A percentile compares a stretch with the other conserved stretches of the same genome.
Evolutionary conservation across 2,797 vertebrate species (phyloP).

Genomic region (Accipiter badius): DNA sequence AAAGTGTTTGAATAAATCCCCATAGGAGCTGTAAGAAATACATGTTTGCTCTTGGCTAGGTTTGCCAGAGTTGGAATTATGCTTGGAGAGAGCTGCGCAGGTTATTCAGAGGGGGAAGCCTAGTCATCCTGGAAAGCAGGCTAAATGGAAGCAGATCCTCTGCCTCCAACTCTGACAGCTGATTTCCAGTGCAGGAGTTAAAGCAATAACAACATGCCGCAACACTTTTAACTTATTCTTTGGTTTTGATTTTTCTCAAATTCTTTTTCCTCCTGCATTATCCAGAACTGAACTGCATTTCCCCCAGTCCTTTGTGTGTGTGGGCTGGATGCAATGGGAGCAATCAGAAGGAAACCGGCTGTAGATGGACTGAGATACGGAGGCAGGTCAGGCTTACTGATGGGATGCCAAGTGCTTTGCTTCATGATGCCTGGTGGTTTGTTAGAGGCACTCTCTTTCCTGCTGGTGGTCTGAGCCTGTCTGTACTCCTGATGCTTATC

Average conservation of each 20-base stretch:
- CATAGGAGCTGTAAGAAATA: background rate
- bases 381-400: background rate
- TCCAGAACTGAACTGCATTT: background rate
- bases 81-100: background rate
- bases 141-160: background rate
- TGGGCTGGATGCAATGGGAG: background rate
- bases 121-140: background rate
- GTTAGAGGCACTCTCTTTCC: background rate
- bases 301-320: background rate
- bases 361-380: background rate
- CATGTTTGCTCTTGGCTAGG: background rate
- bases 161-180: background rate
- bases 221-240: background rate
- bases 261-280: background rate
- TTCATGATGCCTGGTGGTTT: background rate
- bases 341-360: background rate
- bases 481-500: background rate
- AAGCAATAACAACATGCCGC: background rate
- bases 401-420: background rate
- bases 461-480: background rate
- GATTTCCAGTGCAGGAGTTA: background rate
- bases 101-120: background rate
- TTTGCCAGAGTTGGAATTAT: background rate
- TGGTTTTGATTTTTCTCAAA: fast-evolving
- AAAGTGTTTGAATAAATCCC: background rate